phyloP scores from a whole-genome alignment of 2,113 vertebrate species.

The Lagopus leucura region DNA sequence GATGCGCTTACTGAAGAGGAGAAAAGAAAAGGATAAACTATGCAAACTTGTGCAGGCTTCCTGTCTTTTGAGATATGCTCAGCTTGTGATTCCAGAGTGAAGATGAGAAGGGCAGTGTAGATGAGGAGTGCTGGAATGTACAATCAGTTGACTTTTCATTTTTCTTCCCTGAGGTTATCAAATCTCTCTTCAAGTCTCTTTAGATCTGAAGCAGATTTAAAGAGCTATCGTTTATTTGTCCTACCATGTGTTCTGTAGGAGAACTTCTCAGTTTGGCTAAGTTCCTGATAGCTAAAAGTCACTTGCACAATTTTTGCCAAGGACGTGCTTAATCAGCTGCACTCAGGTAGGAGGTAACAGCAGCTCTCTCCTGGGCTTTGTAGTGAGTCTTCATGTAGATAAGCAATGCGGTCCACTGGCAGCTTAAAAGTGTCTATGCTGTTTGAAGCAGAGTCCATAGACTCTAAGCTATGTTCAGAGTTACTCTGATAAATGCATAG shows the following conservation, averaged over 20 bases:
- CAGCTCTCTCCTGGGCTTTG: slow-evolving; percentile 59
- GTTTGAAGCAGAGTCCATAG: slow-evolving; percentile 59
- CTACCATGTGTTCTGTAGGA: slow-evolving; percentile 24
- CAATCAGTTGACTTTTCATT: neutral
- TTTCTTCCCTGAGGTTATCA: slow-evolving; percentile 29
- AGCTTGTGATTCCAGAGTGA: neutral
- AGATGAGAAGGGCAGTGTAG: neutral
- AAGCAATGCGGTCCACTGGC: slow-evolving; percentile 39
- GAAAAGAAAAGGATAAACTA: neutral
- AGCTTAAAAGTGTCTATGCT: slow-evolving; percentile 51
- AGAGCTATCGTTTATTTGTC: slow-evolving; percentile 22
- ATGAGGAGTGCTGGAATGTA: neutral
- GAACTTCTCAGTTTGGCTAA: slow-evolving; percentile 50
- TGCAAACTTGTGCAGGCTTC: neutral
- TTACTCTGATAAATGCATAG: slow-evolving; percentile 62
- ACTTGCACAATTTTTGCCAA: slow-evolving; percentile 46
- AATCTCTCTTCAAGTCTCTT: slow-evolving; percentile 8
- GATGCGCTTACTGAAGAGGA: neutral
- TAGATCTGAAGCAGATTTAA: slow-evolving; percentile 53
- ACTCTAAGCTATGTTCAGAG: slow-evolving; percentile 47
- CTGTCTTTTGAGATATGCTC: neutral
- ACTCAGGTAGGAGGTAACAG: slow-evolving; percentile 48
- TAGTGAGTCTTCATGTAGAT: slow-evolving; percentile 50
- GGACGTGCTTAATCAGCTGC: slow-evolving; percentile 54
- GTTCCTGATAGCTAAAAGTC: slow-evolving; percentile 56